These are phyloP conservation scores for Scatophagus argus DNA, from an alignment of 2,113 vertebrate genomes.

Conservation along the genomic window DNA sequence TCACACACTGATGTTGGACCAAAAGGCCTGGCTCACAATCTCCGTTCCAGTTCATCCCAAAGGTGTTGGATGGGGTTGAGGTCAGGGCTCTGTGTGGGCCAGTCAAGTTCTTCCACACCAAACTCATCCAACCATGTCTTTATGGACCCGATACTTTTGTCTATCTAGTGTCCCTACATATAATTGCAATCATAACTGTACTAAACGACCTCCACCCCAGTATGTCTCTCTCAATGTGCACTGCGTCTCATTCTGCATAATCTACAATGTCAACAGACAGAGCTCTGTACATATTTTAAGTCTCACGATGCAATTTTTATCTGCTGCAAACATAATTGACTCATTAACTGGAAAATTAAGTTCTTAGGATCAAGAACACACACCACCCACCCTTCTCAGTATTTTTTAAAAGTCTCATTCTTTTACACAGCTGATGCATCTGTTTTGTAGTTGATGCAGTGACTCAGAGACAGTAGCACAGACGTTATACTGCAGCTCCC, in stretches of 20 bases:
- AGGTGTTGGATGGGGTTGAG: too few relatives aligned
- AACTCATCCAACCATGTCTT: too few relatives aligned
- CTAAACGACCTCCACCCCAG: neutral
- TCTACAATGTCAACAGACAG: constrained; percentile 13
- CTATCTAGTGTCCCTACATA: too few relatives aligned
- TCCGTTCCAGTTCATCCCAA: too few relatives aligned
- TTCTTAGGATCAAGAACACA: constrained; percentile 30
- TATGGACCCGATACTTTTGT: too few relatives aligned
- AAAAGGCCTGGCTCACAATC: too few relatives aligned
- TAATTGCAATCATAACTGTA: constrained; percentile 4
- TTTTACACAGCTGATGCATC: neutral
- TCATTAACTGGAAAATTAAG: constrained; percentile 44
- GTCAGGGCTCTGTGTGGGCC: too few relatives aligned
- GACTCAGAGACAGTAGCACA: neutral
- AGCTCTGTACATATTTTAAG: neutral
- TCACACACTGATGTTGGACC: too few relatives aligned
- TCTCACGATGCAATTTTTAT: constrained; percentile 37
- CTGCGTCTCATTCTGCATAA: constrained; percentile 15
- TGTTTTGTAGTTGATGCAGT: neutral
- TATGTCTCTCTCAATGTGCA: neutral
- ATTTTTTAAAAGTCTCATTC: constrained; percentile 5
- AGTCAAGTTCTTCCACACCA: too few relatives aligned
- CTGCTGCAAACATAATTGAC: constrained; percentile 26
- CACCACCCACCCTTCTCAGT: neutral
- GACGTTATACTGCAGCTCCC: constrained; percentile 35